Evolutionary conservation across 1,140 invertebrate species (phyloP), one percentile per base, ranked within the genome.

Genomic region (Bemisia tabaci): DNA sequence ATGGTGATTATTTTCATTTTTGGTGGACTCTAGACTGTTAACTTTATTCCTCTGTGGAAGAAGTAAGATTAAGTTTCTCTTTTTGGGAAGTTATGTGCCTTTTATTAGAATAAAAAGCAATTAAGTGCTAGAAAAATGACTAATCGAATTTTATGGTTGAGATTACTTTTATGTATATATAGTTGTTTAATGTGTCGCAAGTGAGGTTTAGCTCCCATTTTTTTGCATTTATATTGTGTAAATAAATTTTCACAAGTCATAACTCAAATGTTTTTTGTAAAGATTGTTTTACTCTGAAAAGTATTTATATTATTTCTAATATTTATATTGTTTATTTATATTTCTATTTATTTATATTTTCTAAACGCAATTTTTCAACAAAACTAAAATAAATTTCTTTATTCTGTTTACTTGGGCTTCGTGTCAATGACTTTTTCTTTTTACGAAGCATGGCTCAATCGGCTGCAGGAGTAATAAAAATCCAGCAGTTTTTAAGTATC

Each of bases 211-310:
- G 33, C 5, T 17, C 17, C 33, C 33, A 17, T 48, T 48, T 48
- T 48, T 48, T 48, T 48, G 33, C 33, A 48, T 48, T 48, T 48
- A 48, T 48, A 48, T n/a, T n/a, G 9, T 61, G n/a, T 61, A 61
- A 61, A 24, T 61, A 22, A 61, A 5, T 61, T 11, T 61, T 61
- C 22, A 9, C 22, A 61, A 24, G n/a, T 61, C 60, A 61, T 61
- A 61, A 22, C 5, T 61, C n/a, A 11, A n/a, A 61, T 61, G 60
- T 61, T 61, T n/a, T 61, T 61, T 24, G 60, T 22, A 61, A 61
- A 48, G 17, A 48, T 17, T 48, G 33, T 48, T 48, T 48, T 48
- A 48, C 33, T 17, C 17, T 48, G 33, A 17, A 48, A 48, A 48
- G 33, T 48, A 48, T 48, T 48, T 48, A 48, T 48, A 5, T 48